Evolutionary conservation across 2,113 vertebrate species (phyloP), one percentile per base, ranked within the genome.

Genomic region (Willisornis vidua): DNA sequence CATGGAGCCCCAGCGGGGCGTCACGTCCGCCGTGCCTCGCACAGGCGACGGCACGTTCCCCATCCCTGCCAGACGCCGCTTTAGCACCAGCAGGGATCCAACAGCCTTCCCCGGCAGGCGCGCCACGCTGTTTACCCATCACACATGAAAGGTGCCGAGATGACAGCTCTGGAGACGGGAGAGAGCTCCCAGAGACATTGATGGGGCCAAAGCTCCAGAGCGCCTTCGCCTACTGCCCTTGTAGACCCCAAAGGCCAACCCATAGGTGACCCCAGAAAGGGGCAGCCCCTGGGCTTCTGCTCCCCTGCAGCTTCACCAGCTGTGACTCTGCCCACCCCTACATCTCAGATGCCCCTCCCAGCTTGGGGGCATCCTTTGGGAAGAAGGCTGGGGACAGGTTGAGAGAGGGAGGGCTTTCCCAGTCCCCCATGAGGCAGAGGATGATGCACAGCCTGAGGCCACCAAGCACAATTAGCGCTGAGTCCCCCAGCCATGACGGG

Each of bases 61-160:
- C 2, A 1, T 91, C 91, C 61, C 81, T 61, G 95, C 91, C 95
- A 93, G 88, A 95, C 76, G 66, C 89, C 26, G 76, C 62, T 72
- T 94, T 86, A 88, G 92, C 84, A 88, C 89, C 87, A 84, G 88
- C 84, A 81, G 82, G 89, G 91, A 93, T 96, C 89, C 89, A 92
- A 85, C 61, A 92, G 87, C 93, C 94, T 88, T 89, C 41, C 89
- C 59, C 63, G 59, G 61, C 80, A 73, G 91, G 94, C 67, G 52
- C 39, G 79, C 81, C 66, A 9, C 24, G 46, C 77, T 75, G 68
- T 86, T 96, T 81, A 91, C 96, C 93, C 97, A 93, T 93, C 89
- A 85, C 77, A 80, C 90, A 70, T 59, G 89, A 91, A 87, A 94
- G 82, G 93, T 90, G 94, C 79, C 65, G 61, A 80, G 76, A 45